These are phyloP conservation scores for Rhizoglyphus robini DNA, from an alignment of 1,140 invertebrate genomes.

Conservation along the genomic window DNA sequence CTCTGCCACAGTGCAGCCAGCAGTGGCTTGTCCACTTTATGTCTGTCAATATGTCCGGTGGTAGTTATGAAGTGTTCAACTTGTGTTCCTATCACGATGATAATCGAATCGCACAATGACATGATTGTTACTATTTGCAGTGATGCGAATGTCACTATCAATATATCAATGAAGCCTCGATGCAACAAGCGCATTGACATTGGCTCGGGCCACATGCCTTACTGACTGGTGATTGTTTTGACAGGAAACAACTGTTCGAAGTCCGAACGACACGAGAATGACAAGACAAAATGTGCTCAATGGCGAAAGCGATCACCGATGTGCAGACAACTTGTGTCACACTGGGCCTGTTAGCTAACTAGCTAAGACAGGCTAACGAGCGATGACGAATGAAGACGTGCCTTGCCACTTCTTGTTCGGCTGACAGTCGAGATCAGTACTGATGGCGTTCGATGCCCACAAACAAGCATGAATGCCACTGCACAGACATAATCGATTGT, in stretches of 20 bases:
- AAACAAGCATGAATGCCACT: neutral
- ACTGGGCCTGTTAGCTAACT: neutral
- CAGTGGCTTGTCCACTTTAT: too few species aligned
- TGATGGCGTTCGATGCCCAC: neutral
- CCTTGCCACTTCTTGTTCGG: neutral
- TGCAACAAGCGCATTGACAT: constrained; percentile 1
- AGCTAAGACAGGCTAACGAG: neutral
- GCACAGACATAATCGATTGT: neutral
- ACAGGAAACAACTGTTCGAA: constrained; percentile 1
- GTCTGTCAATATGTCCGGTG: neutral
- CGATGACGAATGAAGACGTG: neutral
- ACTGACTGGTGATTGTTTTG: neutral
- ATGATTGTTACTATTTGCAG: constrained; percentile 1
- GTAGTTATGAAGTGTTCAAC: neutral
- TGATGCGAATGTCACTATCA: constrained; percentile 1
- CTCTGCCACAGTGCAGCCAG: too few species aligned
- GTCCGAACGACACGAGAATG: neutral
- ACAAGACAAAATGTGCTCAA: neutral
- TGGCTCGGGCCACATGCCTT: neutral
- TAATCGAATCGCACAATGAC: neutral
- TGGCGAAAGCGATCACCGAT: neutral
- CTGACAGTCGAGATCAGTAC: neutral
- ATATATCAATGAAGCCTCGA: too few species aligned
- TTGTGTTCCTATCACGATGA: neutral
- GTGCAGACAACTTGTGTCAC: neutral